phyloP scores from a whole-genome alignment of 2,113 vertebrate species.

The Hippocampus abdominalis region DNA sequence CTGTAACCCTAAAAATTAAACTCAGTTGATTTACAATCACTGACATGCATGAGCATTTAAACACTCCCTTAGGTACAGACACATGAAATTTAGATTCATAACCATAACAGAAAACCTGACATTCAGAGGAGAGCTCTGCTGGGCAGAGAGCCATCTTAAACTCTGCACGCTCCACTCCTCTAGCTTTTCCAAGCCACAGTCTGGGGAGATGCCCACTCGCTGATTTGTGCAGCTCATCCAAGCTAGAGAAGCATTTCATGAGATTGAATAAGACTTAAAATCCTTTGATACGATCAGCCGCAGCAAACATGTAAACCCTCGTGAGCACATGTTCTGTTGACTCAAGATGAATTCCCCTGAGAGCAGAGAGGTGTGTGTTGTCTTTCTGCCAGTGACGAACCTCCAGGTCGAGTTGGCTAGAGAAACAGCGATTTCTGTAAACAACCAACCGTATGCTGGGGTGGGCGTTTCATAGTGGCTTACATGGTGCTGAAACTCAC shows the following conservation, averaged over 20 bases:
- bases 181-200: constrained; percentile 43
- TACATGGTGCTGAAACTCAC: constrained; percentile 17
- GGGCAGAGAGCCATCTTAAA: constrained; percentile 55
- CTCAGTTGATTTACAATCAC: background rate
- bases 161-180: constrained; percentile 40
- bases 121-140: constrained; percentile 27
- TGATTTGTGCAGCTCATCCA: constrained; percentile 43
- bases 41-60: background rate
- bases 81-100: constrained; percentile 39
- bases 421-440: constrained; percentile 50
- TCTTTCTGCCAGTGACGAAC: constrained; percentile 20
- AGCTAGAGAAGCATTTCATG: constrained; percentile 50
- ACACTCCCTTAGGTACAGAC: constrained; percentile 13
- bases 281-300: constrained; percentile 25
- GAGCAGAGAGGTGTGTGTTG: constrained; percentile 41
- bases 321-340: constrained; percentile 14
- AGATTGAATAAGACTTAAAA: constrained; percentile 24
- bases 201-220: constrained; percentile 56
- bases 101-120: constrained; percentile 43
- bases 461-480: constrained; percentile 33
- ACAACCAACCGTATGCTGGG: constrained; percentile 64
- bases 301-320: constrained; percentile 21
- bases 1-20: background rate
- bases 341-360: constrained; percentile 25
- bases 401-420: constrained; percentile 53